Evolutionary conservation across 2,797 vertebrate genomes (phyloP).

Genomic region (Malacoraja senta): DNA sequence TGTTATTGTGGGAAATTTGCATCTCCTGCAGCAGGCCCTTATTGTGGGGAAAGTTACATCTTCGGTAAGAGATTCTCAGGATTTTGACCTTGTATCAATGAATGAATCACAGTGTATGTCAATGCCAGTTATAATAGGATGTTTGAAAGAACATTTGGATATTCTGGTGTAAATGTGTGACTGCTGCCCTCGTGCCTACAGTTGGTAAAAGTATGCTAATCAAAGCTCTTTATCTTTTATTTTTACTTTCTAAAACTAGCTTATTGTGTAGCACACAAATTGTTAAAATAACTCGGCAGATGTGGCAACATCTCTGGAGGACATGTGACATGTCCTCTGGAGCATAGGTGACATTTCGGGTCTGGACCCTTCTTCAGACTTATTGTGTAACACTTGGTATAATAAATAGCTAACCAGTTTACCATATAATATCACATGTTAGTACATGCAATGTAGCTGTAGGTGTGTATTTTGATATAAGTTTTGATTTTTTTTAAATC

Average conservation of each 20-base stretch:
- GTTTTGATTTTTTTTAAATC: background rate
- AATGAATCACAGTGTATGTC: background rate
- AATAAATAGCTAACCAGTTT: background rate
- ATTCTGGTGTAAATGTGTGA: background rate
- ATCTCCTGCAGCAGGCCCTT: background rate
- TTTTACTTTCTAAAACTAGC: slow-evolving; percentile 1
- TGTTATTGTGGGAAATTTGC: background rate
- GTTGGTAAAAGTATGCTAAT: background rate
- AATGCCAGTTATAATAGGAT: background rate
- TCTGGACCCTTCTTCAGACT: background rate
- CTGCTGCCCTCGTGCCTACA: background rate
- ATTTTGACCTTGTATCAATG: background rate
- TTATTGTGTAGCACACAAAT: background rate
- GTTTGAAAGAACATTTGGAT: background rate
- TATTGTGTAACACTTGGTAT: background rate
- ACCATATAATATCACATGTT: background rate
- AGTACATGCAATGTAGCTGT: background rate
- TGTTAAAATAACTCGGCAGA: no score
- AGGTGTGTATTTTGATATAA: background rate
- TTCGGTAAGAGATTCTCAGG: background rate
- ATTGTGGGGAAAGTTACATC: background rate
- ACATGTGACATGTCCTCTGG: no score
- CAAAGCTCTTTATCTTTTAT: background rate
- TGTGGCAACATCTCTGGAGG: no score
- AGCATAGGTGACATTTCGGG: no score